These are phyloP conservation scores for Gryllus bimaculatus DNA, from an alignment of 1,140 invertebrate genomes.

Conservation along the genomic window DNA sequence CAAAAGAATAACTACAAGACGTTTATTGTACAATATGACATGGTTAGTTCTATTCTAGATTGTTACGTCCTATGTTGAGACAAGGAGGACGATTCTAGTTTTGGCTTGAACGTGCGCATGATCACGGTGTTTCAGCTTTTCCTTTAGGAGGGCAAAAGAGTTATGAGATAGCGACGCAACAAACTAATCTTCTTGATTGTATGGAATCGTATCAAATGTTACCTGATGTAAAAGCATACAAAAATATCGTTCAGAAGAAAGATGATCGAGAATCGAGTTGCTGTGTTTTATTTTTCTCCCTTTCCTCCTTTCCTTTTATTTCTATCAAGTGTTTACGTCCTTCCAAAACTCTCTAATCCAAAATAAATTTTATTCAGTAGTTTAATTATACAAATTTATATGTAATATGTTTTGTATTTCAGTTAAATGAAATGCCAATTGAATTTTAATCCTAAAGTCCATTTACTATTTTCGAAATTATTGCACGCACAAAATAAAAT, in stretches of 20 bases:
- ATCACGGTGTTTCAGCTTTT: constrained; percentile 10
- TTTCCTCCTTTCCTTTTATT: too few species aligned
- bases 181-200: constrained; percentile 5
- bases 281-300: background rate
- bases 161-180: constrained; percentile 13
- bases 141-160: background rate
- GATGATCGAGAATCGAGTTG: background rate
- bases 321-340: too few species aligned
- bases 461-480: too few species aligned
- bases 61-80: constrained; percentile 17
- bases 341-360: too few species aligned
- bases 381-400: too few species aligned
- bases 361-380: too few species aligned
- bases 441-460: too few species aligned
- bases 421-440: too few species aligned
- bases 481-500: too few species aligned
- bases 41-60: constrained; percentile 1
- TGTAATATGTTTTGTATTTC: too few species aligned
- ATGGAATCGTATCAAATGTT: constrained; percentile 14
- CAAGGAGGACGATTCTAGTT: constrained; percentile 11
- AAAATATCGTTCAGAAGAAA: constrained; percentile 16
- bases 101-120: constrained; percentile 17
- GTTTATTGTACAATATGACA: constrained; percentile 7
- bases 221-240: constrained; percentile 16
- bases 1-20: constrained; percentile 13